Conservation (phyloP, 1,140 invertebrate species). For the Listronotus oregonensis region DNA sequence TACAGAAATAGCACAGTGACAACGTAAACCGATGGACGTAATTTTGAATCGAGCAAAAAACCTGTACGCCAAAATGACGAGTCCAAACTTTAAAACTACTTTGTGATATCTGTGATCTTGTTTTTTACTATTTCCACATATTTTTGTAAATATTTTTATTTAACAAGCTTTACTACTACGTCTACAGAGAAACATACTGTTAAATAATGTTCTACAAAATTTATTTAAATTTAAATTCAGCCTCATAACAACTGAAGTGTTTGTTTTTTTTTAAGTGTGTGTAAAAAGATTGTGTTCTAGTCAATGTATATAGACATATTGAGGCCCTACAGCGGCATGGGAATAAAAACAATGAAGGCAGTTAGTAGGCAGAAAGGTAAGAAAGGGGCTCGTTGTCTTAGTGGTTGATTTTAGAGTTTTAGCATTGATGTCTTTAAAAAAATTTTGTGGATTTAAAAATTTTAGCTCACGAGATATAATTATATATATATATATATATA, state of each 20-base stretch:
- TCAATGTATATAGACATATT: conserved; percentile 56
- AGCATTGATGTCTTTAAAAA: neutral
- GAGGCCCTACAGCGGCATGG: conserved; percentile 56
- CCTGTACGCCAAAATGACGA: conserved; percentile 16
- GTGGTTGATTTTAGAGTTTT: conserved; percentile 18
- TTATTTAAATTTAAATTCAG: conserved; percentile 5
- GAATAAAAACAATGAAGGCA: conserved; percentile 61
- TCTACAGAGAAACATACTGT: neutral
- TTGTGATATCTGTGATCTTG: conserved; percentile 25
- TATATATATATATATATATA: no score
- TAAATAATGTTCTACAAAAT: neutral
- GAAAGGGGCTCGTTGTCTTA: conserved; percentile 27
- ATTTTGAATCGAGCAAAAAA: conserved; percentile 30
- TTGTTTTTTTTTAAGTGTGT: conserved; percentile 25
- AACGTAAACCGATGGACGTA: conserved; percentile 30
- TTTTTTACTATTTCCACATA: conserved; percentile 15
- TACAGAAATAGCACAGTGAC: conserved; percentile 29
- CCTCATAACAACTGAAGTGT: conserved; percentile 3
- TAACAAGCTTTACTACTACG: conserved; percentile 7
- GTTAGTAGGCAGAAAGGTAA: conserved; percentile 59
- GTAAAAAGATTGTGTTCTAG: conserved; percentile 43
- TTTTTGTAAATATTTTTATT: neutral
- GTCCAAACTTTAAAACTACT: conserved; percentile 16
- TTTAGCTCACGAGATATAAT: no score
- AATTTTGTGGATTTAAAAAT: no score